Percentiles rank a stretch among this genome's conserved stretches.
phyloP scores from a whole-genome alignment of 2,888 invertebrate genomes.

The Polymixis flavicincta region DNA sequence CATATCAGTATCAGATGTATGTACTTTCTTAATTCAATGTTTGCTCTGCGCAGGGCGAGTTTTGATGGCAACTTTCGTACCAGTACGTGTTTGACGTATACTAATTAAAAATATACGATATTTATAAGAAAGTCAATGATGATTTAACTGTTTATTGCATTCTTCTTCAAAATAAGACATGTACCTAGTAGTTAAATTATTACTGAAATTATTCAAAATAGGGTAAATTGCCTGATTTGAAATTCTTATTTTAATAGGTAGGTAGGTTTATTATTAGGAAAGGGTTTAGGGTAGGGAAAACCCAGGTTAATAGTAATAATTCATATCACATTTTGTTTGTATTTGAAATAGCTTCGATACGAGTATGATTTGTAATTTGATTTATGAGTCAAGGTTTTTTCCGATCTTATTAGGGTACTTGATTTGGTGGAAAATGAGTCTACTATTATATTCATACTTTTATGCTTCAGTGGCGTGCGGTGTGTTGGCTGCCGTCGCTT shows the following conservation, averaged over 20 bases:
- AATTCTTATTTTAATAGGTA: neutral
- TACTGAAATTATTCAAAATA: constrained; percentile 7
- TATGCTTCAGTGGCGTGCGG: neutral
- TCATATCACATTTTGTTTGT: neutral
- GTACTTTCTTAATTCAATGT: constrained; percentile 53
- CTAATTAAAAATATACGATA: constrained; percentile 34
- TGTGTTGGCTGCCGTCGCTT: neutral
- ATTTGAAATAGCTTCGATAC: constrained; percentile 1
- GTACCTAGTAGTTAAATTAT: neutral
- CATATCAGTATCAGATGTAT: constrained; percentile 44
- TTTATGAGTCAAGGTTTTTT: neutral
- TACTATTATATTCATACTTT: neutral
- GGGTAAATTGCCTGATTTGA: neutral
- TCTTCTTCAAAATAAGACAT: neutral
- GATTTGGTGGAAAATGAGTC: neutral
- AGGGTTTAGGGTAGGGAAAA: neutral
- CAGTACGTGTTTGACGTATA: constrained; percentile 35
- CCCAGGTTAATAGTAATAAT: neutral
- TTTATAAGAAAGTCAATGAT: neutral
- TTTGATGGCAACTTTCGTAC: constrained; percentile 56
- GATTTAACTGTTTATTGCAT: neutral
- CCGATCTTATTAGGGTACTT: constrained; percentile 13
- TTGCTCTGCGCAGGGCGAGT: constrained; percentile 50
- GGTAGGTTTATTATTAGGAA: neutral
- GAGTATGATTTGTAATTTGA: neutral